Conservation (phyloP, 2,113 vertebrate species). For the Menura novaehollandiae region DNA sequence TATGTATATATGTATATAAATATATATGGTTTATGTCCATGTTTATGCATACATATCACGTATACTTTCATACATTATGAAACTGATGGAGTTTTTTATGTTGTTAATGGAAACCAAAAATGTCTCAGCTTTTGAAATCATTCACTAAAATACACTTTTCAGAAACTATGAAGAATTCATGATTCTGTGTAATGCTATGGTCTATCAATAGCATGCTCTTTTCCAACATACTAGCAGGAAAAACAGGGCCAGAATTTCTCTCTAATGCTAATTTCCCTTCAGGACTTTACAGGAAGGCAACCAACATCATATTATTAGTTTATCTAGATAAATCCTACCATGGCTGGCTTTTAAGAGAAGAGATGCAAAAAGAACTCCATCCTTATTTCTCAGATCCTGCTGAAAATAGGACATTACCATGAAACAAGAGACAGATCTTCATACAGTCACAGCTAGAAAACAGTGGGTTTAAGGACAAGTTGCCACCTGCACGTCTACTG, state of each 20-base stretch:
- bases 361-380: background rate
- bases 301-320: background rate
- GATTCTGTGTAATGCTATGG: background rate
- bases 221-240: background rate
- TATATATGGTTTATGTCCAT: background rate
- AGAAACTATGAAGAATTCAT: background rate
- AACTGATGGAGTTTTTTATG: background rate
- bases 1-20: background rate
- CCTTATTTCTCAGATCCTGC: background rate
- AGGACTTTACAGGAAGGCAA: background rate
- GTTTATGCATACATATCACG: background rate
- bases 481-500: background rate
- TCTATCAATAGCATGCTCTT: background rate
- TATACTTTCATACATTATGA: background rate
- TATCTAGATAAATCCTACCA: background rate
- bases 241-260: background rate
- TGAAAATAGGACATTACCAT: background rate
- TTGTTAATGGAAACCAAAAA: background rate
- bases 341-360: background rate
- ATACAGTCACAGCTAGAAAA: background rate
- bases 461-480: background rate
- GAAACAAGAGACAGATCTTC: background rate
- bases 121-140: background rate
- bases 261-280: background rate
- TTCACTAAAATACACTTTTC: background rate